Base-by-base conservation (phyloP, 1,140 invertebrate species). In the Streblospio benedicti region DNA sequence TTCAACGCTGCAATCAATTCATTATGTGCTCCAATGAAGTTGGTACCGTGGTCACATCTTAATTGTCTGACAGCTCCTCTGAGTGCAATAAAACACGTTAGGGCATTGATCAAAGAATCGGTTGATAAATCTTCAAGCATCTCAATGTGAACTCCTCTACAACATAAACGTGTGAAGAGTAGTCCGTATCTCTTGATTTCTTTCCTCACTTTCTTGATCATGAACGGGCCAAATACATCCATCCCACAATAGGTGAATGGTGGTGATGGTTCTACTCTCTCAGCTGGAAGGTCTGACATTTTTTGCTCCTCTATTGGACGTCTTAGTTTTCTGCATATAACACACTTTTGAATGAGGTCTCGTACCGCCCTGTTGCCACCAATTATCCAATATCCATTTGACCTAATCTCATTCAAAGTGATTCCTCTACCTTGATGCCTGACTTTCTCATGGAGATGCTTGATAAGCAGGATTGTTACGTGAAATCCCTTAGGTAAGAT, bases 91-190 rank as follows among this genome's bases (percentile, higher is more conserved):
- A 56, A 33, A 43, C 57, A 27, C 23, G 58, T 12, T 2, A 68
- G 20, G 3, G 65, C 67, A 32, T 67, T 70, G 23, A 70, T 64
- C 54, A 68, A 70, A 44, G 61, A 50, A 52, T 62, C 52, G 28
- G 60, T 64, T 23, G 41, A 45, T 58, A 70, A 54, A 25, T 64
- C 61, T 6, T 65, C 64, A 2, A 65, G 54, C 33, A 38, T 38
- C n/a, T 38, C 35, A n/a, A 38, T 38, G 35, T 38, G 35, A 38
- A 38, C 35, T 9, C n/a, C n/a, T 9, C 35, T 9, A 38, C 35
- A 9, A 38, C 9, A 9, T n/a, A 38, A n/a, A 38, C 35, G 35
- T 38, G 35, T 38, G 35, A 38, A 38, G 9, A 38, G 35, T 9
- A 38, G 9, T 9, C 35, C 35, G 35, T 38, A 38, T 38, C 9